These are phyloP conservation scores for Glossophaga mutica DNA, from an alignment of 2,797 vertebrate species.

Conservation along the genomic window DNA sequence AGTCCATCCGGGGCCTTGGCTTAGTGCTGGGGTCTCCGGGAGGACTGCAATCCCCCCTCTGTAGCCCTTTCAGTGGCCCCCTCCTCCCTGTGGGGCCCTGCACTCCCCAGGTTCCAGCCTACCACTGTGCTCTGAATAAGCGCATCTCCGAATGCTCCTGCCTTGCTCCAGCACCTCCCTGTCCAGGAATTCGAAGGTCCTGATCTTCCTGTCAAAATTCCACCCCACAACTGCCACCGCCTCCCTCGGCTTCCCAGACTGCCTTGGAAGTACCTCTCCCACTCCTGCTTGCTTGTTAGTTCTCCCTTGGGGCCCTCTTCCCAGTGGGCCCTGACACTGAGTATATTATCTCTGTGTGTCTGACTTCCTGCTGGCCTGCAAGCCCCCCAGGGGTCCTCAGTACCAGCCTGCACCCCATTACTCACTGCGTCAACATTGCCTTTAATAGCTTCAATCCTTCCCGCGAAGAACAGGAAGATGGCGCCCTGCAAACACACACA, in stretches of 20 bases:
- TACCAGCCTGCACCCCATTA: constrained; percentile 23
- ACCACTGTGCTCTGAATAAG: neutral
- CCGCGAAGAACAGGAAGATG: constrained; percentile 99
- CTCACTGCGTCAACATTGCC: constrained; percentile 95
- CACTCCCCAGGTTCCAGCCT: neutral
- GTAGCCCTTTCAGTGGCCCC: neutral
- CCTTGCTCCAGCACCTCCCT: neutral
- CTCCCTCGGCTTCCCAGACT: neutral
- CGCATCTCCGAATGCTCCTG: neutral
- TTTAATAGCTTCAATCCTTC: constrained; percentile 97
- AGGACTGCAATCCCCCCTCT: neutral
- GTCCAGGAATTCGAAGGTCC: neutral
- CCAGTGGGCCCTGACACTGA: neutral
- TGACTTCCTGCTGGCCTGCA: neutral
- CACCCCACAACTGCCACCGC: too few species aligned
- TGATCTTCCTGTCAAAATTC: neutral
- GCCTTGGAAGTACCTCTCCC: neutral
- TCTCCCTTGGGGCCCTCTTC: neutral
- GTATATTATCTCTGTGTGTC: neutral
- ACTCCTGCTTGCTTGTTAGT: neutral
- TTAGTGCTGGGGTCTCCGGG: neutral
- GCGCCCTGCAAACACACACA: constrained; percentile 86
- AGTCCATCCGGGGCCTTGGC: neutral
- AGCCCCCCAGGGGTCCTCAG: neutral
- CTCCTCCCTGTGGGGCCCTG: neutral